Percentiles rank a stretch among this genome's conserved stretches.
phyloP scores from a whole-genome alignment of 2,113 vertebrate species.

The Galbula dea region DNA sequence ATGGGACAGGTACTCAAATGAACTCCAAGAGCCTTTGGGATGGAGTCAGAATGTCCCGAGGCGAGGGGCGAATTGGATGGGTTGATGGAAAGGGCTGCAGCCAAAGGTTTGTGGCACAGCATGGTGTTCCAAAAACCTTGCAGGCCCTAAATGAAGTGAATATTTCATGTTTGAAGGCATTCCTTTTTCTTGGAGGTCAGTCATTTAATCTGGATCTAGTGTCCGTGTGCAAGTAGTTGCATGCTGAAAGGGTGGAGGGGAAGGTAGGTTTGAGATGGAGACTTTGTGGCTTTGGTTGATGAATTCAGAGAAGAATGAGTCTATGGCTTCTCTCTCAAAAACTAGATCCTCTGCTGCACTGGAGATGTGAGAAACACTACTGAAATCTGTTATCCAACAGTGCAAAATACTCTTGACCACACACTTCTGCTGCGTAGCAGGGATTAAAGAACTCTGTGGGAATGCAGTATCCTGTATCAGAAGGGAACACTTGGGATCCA shows the following conservation, averaged over 20 bases:
- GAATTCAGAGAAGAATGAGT: not conserved
- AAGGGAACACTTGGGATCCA: not conserved
- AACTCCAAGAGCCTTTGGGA: not conserved
- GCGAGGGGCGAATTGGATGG: not conserved
- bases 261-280: not conserved
- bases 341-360: not conserved
- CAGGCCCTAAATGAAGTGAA: not conserved
- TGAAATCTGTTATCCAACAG: not conserved
- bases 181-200: not conserved
- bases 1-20: not conserved
- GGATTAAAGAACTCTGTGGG: conserved; percentile 7
- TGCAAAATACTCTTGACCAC: not conserved
- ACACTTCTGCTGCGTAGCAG: not conserved
- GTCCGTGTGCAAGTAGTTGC: not conserved
- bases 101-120: not conserved
- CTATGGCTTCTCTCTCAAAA: not conserved
- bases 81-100: conserved; percentile 18
- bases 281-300: not conserved
- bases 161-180: conserved; percentile 5
- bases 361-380: not conserved
- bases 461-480: conserved; percentile 18
- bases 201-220: not conserved
- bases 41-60: not conserved
- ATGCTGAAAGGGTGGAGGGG: accelerated
- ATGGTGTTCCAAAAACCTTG: not conserved